Base-by-base conservation (phyloP, 2,797 vertebrate species). In the Stomatorhinus walkeri region DNA sequence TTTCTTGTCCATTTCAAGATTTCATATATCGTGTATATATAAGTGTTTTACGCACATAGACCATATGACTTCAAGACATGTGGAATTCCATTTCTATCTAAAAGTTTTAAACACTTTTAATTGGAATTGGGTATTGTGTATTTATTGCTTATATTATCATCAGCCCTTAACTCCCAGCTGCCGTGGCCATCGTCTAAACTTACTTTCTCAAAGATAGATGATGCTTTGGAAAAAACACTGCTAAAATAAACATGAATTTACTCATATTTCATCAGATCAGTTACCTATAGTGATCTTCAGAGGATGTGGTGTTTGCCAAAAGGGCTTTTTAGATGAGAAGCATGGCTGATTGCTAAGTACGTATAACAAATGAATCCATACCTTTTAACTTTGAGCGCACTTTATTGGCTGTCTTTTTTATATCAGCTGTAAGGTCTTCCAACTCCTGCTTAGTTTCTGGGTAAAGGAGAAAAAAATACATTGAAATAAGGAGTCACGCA, bases 371-470 rank as follows among this genome's bases (percentile, higher is more conserved):
- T 8, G n/a, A 10, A 84, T 43, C 72, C 85, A n/a, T 91, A 97
- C 98, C 97, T 98, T 98, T 98, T 97, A 98, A 98, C 93, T 98
- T 98, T 95, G 97, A 98, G 92, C 97, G 97, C 81, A 98, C 97
- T 96, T 98, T 98, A 96, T 98, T 98, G 89, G 98, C 98, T 90
- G 97, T 98, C 94, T 98, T 98, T 96, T 98, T 98, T 93, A 98
- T 98, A 94, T 98, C 98, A 90, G 97, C 97, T 81, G 97, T 98
- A 89, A 98, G 97, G 91, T 98, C 98, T 94, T 98, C 97, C 94
- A 98, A 92, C 93, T 98, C 98, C 94, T 98, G 97, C 93, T 98
- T 98, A 88, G 97, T 98, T 93, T 97, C 97, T 98, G 94, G 16
- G 87, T 36, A 83, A 88, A 10, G 43, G 88, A 5, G 89, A 64